These are phyloP conservation scores for Dynastes maya DNA, from an alignment of 2,888 invertebrate genomes.

Conservation along the genomic window DNA sequence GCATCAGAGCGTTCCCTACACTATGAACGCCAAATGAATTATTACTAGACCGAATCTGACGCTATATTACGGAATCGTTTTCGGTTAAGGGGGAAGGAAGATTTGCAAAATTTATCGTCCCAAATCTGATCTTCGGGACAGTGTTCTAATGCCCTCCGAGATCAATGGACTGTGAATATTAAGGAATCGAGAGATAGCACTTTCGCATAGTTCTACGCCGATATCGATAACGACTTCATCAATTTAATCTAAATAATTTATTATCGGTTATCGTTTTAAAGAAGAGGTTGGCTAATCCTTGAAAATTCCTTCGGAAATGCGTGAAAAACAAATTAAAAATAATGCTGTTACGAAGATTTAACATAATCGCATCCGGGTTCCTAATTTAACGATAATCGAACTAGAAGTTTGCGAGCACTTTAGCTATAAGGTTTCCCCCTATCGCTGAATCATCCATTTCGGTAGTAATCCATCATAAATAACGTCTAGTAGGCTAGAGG, in stretches of 20 bases:
- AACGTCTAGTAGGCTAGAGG: neutral
- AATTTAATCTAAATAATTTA: slow-evolving; percentile 22
- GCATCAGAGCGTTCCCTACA: slow-evolving; percentile 21
- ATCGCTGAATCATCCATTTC: neutral
- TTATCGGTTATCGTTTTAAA: neutral
- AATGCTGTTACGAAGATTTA: neutral
- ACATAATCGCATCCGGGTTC: neutral
- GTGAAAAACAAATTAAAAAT: neutral
- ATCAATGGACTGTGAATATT: slow-evolving; percentile 42
- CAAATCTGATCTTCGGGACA: slow-evolving; percentile 39
- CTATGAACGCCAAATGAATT: slow-evolving; percentile 45
- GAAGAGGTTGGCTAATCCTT: neutral
- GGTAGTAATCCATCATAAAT: neutral
- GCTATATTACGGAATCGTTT: slow-evolving; percentile 38
- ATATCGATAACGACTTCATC: slow-evolving; percentile 24
- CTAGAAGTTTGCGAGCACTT: neutral
- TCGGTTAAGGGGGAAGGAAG: slow-evolving; percentile 39
- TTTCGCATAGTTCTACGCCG: slow-evolving; percentile 35
- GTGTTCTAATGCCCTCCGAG: slow-evolving; percentile 35
- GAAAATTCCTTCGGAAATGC: neutral
- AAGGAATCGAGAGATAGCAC: slow-evolving; percentile 20
- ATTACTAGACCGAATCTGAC: slow-evolving; percentile 37
- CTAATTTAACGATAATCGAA: neutral
- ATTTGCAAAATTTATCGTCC: slow-evolving; percentile 41
- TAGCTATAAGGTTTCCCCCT: neutral